Conservation (phyloP, 1,140 invertebrate genomes). For the Chrysopa pallens region DNA sequence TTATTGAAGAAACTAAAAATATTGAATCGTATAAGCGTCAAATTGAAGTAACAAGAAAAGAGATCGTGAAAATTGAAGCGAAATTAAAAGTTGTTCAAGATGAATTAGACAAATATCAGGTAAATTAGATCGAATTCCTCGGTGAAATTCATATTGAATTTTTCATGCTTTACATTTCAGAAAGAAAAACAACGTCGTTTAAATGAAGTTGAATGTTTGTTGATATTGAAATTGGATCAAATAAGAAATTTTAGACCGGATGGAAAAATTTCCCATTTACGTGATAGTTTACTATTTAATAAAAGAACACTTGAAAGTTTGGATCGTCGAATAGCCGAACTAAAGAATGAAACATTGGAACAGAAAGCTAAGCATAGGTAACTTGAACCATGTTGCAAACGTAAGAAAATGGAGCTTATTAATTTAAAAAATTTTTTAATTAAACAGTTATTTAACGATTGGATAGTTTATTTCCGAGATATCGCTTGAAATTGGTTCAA, state of each 20-base stretch:
- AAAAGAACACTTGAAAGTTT: conserved; percentile 31
- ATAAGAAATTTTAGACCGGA: conserved; percentile 36
- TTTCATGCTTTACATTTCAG: conserved; percentile 19
- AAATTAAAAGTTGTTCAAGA: conserved; percentile 14
- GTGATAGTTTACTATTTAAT: conserved; percentile 42
- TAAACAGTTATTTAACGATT: too few species aligned
- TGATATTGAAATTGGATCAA: conserved; percentile 44
- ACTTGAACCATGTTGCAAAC: too few species aligned
- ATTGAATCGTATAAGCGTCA: conserved; percentile 26
- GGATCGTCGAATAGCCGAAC: conserved; percentile 38
- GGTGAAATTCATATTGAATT: too few species aligned
- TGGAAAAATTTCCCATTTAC: conserved; percentile 28
- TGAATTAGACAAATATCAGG: conserved; percentile 22
- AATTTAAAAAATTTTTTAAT: too few species aligned
- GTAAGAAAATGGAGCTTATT: too few species aligned
- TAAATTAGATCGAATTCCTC: conserved; percentile 13
- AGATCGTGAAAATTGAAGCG: conserved; percentile 11
- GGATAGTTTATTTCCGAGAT: too few species aligned
- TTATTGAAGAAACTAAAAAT: conserved; percentile 20
- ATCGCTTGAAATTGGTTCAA: too few species aligned
- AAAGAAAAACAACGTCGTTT: conserved; percentile 46
- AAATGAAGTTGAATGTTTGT: conserved; percentile 44
- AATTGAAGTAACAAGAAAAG: conserved; percentile 13
- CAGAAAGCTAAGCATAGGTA: conserved; percentile 40
- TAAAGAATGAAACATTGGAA: conserved; percentile 39